Percentiles rank a stretch among this genome's conserved stretches.
These are phyloP conservation scores for Pardosa pseudoannulata DNA, from an alignment of 2,888 invertebrate species.

Conservation along the genomic window DNA sequence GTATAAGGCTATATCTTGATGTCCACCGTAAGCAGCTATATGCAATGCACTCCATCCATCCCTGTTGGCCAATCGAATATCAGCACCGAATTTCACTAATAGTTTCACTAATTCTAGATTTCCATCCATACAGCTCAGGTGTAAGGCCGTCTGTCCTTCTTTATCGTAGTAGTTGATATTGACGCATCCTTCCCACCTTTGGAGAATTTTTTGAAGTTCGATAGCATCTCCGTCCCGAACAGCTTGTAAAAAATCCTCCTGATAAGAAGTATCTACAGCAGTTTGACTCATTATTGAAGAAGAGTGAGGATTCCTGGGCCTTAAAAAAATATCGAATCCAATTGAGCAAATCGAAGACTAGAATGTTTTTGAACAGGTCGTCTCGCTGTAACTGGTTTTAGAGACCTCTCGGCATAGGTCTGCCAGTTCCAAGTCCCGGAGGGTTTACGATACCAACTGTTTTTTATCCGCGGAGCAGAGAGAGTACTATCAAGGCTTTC, in stretches of 20 bases:
- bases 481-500: slow-evolving; percentile 22
- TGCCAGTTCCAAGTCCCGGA: neutral
- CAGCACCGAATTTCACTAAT: slow-evolving; percentile 78
- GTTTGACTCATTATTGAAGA: slow-evolving; percentile 44
- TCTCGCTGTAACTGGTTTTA: neutral
- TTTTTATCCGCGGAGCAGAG: neutral
- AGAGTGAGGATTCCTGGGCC: neutral
- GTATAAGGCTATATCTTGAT: slow-evolving; percentile 77
- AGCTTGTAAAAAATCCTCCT: slow-evolving; percentile 77
- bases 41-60: slow-evolving; percentile 78
- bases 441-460: neutral
- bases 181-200: slow-evolving; percentile 77
- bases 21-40: slow-evolving; percentile 78
- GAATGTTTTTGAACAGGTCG: neutral
- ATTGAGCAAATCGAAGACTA: neutral
- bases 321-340: too few species aligned
- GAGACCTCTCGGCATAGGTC: neutral
- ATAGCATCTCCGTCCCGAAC: slow-evolving; percentile 77
- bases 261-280: slow-evolving; percentile 69
- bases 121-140: slow-evolving; percentile 77
- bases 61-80: slow-evolving; percentile 77
- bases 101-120: slow-evolving; percentile 78
- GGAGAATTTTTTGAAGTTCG: slow-evolving; percentile 76
- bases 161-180: slow-evolving; percentile 78
- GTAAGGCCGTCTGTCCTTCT: slow-evolving; percentile 78